Base-by-base conservation (phyloP, 2,113 vertebrate genomes). In the Terrapene triunguis region DNA sequence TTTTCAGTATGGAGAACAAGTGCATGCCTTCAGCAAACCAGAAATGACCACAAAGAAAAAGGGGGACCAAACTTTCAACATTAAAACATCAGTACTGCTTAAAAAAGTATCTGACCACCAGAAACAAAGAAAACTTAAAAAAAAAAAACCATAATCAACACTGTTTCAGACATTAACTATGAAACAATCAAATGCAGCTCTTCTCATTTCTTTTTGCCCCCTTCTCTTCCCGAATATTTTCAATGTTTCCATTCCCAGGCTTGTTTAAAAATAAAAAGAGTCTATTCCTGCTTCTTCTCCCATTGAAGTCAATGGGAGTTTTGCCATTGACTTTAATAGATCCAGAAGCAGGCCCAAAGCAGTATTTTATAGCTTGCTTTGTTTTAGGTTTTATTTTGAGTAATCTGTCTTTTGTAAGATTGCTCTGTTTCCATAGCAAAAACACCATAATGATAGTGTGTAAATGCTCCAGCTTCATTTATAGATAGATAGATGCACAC, bases 371-470 rank as follows among this genome's bases (percentile, higher is more conserved):
- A 95, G 93, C 89, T 97, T 97, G 95, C 96, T 97, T 92, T 97
- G 96, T 97, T 97, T 95, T 97, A 95, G 27, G 88, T 96, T 97
- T 97, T 96, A 97, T 97, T 97, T 97, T 94, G 91, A 96, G 96
- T 80, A 76, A 89, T 92, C 92, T 93, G 82, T 96, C 93, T 97
- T 92, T 88, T 65, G n/a, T 94, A 91, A 87, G 96, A 96, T 93
- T 96, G 80, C 88, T 92, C 93, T 96, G 96, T 97, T 97, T 97
- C 95, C 96, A 97, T 59, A 85, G 11, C 0, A 51, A 78, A 44
- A 92, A 59, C 65, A 85, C 47, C 24, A 25, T 76, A 80, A 93
- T 92, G 89, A 89, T 48, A 47, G 19, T 38, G 65, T 69, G 3
- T n/a, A 69, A 69, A 69, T 69, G 65, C 19, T 72, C 65, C n/a